Conservation (phyloP, 2,113 vertebrate genomes). For the Takifugu bimaculatus region DNA sequence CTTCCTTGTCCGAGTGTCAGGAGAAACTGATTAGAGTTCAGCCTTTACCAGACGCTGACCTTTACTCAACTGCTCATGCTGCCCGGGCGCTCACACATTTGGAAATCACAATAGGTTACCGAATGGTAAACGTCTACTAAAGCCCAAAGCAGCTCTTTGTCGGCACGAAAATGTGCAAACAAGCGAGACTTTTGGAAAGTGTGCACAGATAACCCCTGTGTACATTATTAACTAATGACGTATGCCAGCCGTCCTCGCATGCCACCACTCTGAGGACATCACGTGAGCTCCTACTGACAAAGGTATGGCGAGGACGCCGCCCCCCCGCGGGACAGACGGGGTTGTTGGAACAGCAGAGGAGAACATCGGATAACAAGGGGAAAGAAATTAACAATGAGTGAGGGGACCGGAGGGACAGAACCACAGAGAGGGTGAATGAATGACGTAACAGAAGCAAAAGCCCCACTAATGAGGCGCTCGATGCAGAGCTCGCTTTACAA, state of each 20-base stretch:
- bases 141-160: not conserved
- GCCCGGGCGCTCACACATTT: not conserved
- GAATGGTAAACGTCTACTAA: not conserved
- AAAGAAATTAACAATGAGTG: slow-evolving; percentile 40
- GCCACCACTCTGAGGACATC: slow-evolving; percentile 43
- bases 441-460: slow-evolving; percentile 24
- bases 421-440: slow-evolving; percentile 1
- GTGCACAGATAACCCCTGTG: too few species aligned
- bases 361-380: slow-evolving; percentile 13
- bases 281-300: slow-evolving; percentile 38
- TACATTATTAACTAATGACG: not conserved
- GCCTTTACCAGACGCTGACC: slow-evolving; percentile 16
- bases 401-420: slow-evolving; percentile 10
- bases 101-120: not conserved
- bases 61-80: slow-evolving; percentile 9
- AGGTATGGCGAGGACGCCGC: slow-evolving; percentile 30
- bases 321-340: slow-evolving; percentile 25
- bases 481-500: slow-evolving; percentile 25
- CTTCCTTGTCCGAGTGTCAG: slow-evolving; percentile 17
- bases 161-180: too few species aligned
- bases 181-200: not conserved
- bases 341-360: slow-evolving; percentile 13
- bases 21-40: slow-evolving; percentile 36
- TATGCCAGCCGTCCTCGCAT: slow-evolving; percentile 19
- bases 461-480: slow-evolving; percentile 30